These are phyloP conservation scores for Onychorhynchus coronatus DNA, from an alignment of 2,113 vertebrate species.

Conservation along the genomic window DNA sequence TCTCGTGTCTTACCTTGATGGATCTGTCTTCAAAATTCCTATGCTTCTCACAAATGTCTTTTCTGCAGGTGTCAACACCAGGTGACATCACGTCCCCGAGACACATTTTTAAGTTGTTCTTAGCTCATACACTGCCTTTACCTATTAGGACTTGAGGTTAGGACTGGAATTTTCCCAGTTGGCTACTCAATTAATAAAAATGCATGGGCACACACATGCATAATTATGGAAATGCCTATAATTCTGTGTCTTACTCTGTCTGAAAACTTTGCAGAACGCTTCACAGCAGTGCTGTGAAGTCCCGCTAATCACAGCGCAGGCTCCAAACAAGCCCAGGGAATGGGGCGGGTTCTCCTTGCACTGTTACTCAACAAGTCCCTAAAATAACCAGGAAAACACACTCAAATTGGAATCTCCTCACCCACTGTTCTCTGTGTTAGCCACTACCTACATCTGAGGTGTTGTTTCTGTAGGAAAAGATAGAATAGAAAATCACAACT, in stretches of 20 bases:
- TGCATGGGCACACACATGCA: not conserved
- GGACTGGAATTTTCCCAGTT: not conserved
- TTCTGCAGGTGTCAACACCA: not conserved
- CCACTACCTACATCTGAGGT: not conserved
- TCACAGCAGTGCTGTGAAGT: not conserved
- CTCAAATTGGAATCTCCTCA: not conserved
- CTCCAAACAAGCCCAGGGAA: not conserved
- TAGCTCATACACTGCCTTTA: not conserved
- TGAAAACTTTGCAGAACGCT: not conserved
- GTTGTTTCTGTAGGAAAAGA: not conserved
- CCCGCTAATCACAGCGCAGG: not conserved
- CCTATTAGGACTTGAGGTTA: not conserved
- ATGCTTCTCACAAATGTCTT: not conserved
- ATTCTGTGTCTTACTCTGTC: not conserved
- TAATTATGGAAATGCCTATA: not conserved
- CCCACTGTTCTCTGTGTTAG: not conserved
- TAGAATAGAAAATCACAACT: not conserved
- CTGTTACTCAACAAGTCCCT: not conserved
- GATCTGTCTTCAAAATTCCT: not conserved
- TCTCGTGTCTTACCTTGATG: not conserved
- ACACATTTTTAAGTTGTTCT: not conserved
- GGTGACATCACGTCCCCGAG: not conserved
- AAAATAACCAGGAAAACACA: not conserved
- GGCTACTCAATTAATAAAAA: not conserved
- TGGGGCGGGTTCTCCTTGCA: not conserved